Evolutionary conservation across 2,888 invertebrate genomes (phyloP).

Genomic region (Falcaria lacertinaria): DNA sequence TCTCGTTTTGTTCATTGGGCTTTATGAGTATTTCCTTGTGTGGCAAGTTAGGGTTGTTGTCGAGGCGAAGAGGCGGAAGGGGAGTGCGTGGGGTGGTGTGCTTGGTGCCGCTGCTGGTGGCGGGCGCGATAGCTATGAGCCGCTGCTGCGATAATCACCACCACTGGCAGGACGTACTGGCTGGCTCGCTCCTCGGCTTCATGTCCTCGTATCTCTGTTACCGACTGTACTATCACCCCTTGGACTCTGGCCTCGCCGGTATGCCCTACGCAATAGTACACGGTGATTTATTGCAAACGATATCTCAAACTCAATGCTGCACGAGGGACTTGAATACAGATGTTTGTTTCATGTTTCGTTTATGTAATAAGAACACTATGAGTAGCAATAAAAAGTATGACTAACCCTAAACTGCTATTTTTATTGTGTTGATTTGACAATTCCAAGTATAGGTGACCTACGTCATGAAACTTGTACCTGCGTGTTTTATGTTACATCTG

Average conservation of each 20-base stretch:
- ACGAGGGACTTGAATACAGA: constrained; percentile 15
- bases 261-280: constrained; percentile 22
- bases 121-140: constrained; percentile 83
- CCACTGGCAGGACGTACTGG: constrained; percentile 90
- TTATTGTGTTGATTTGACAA: not conserved
- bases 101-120: constrained; percentile 81
- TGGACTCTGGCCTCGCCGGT: constrained; percentile 30
- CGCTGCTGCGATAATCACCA: constrained; percentile 93
- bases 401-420: not conserved
- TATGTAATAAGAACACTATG: constrained; percentile 12
- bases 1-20: constrained; percentile 87
- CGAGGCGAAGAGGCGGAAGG: constrained; percentile 78
- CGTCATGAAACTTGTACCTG: no score
- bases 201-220: constrained; percentile 82
- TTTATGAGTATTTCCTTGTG: constrained; percentile 85
- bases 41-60: constrained; percentile 83
- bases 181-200: constrained; percentile 84
- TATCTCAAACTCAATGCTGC: constrained; percentile 17
- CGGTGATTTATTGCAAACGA: constrained; percentile 7
- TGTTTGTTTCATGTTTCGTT: constrained; percentile 13
- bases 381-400: constrained; percentile 10
- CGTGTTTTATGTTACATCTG: no score
- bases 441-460: no score
- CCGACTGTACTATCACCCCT: constrained; percentile 83
- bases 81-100: constrained; percentile 80